Conservation (phyloP, 2,113 vertebrate species). For the Naja naja region DNA sequence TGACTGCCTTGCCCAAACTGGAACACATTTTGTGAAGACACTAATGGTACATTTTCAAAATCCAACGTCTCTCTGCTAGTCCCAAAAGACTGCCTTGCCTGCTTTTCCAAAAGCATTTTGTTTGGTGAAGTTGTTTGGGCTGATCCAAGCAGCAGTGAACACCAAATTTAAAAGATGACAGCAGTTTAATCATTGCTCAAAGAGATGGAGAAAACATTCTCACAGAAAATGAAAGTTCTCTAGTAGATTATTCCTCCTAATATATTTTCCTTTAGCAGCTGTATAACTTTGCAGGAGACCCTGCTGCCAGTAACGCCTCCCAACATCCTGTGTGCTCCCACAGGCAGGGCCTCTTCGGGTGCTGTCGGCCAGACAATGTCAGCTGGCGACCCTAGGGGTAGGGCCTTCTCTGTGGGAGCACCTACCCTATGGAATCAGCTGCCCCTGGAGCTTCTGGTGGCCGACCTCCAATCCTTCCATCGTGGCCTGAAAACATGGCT, state of each 20-base stretch:
- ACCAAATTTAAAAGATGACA: not conserved
- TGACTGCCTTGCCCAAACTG: not conserved
- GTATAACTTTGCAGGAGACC: too few species aligned
- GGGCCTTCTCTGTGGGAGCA: too few species aligned
- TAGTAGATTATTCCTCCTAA: not conserved
- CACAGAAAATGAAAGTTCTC: not conserved
- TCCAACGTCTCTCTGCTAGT: not conserved
- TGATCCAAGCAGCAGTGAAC: not conserved
- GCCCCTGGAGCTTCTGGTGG: too few species aligned
- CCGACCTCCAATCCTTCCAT: too few species aligned
- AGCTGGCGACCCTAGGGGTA: too few species aligned
- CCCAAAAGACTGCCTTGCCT: not conserved
- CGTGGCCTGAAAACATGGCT: too few species aligned
- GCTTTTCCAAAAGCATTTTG: not conserved
- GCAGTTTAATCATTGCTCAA: not conserved
- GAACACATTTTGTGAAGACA: not conserved
- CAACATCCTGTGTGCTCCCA: too few species aligned
- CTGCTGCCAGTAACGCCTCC: too few species aligned
- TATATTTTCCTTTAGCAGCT: not conserved
- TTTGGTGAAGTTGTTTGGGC: not conserved
- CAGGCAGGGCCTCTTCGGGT: too few species aligned
- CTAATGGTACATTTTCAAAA: not conserved
- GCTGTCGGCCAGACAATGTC: too few species aligned
- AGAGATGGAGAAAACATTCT: not conserved
- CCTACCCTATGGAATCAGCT: too few species aligned